phyloP scores from a whole-genome alignment of 2,797 vertebrate genomes.

The Gallirallus australis region DNA sequence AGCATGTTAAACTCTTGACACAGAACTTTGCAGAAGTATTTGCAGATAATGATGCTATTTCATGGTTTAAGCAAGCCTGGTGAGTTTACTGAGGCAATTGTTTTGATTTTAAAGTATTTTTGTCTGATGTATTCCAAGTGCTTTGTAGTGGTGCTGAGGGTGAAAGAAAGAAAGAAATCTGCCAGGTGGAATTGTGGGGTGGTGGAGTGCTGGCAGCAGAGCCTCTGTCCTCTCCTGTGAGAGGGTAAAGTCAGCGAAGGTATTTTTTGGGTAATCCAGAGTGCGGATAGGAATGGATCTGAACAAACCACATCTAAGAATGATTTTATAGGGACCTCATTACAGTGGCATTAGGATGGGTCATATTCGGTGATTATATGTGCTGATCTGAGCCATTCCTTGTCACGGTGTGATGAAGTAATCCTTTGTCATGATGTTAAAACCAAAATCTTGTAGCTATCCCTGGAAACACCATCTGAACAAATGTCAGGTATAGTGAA shows the following conservation, averaged over 20 bases:
- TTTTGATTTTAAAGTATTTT: neutral
- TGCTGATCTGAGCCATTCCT: neutral
- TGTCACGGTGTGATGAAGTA: rapidly evolving
- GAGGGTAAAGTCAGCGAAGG: neutral
- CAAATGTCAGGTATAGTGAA: neutral
- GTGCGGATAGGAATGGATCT: neutral
- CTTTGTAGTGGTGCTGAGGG: neutral
- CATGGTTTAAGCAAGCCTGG: neutral
- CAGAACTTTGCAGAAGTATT: neutral
- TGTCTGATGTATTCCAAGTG: neutral
- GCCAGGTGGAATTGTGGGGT: neutral
- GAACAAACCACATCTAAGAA: neutral
- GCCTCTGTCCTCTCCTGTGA: neutral
- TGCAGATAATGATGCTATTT: neutral
- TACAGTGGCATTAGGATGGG: neutral
- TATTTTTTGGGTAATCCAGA: neutral
- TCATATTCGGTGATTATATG: rapidly evolving
- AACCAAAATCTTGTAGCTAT: neutral
- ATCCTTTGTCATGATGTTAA: rapidly evolving
- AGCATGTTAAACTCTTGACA: neutral
- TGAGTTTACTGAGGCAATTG: neutral
- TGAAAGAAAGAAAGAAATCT: neutral
- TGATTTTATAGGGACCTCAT: rapidly evolving
- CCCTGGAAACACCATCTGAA: neutral
- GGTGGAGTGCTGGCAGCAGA: neutral